Base-by-base conservation (phyloP, 2,113 vertebrate species). In the Mormyrus lacerda region DNA sequence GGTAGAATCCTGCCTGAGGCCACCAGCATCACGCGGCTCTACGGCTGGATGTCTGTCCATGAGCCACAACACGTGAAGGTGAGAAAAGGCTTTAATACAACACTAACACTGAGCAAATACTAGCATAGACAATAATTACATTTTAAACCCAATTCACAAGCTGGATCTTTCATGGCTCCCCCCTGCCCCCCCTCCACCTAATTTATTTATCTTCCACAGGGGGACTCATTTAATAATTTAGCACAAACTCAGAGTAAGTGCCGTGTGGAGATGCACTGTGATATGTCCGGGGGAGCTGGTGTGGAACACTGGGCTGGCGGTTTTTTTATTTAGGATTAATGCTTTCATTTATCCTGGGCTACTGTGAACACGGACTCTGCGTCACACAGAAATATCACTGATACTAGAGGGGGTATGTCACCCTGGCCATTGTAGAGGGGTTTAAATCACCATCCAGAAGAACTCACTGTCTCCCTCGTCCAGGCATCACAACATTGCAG, bases 211-310 rank as follows among this genome's bases (percentile, higher is more conserved):
- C 90, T 87, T 84, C 13, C 69, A 42, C 79, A 17, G 65, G 58
- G 89, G 91, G 48, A 91, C 90, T 92, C 45, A 89, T 90, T 92
- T 92, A 58, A 76, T 90, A 88, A 90, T 91, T 87, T 79, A 84
- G 48, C 31, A 85, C 51, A 89, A 44, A 89, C 47, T 90, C 76
- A 93, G 47, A n/a, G 90, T 89, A 88, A 88, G 90, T 21, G 82
- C 58, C 69, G 90, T 89, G n/a, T 5, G 6, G 55, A 79, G 90
- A n/a, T 24, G 65, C 55, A 27, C 87, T 48, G 89, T 39, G 90
- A 83, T 88, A 90, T 90, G 89, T 85, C 79, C 48, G 13, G 55
- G 65, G 88, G 21, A 90, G 89, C 90, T 90, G 51, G 51, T 31
- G 58, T 88, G 69, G 90, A 91, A 91, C 91, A 90, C 13, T 42